Conservation (phyloP, 2,888 invertebrate species). For the Zygothrica quintamaculata region DNA sequence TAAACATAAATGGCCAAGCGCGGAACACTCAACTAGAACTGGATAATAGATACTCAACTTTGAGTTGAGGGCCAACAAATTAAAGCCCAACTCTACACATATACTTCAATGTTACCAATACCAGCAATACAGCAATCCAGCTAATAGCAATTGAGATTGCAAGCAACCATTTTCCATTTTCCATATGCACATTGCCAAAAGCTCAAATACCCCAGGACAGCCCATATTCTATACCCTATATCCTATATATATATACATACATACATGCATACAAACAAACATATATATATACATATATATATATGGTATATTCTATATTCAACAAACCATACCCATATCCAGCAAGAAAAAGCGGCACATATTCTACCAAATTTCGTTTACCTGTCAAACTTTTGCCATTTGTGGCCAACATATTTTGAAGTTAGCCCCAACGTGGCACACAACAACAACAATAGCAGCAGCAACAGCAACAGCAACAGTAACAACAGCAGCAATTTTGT, state of each 20-base stretch:
- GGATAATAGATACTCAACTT: conserved; percentile 61
- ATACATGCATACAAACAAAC: not conserved
- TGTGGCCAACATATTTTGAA: conserved; percentile 80
- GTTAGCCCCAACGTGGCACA: conserved; percentile 60
- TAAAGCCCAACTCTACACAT: conserved; percentile 32
- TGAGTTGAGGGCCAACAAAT: conserved; percentile 40
- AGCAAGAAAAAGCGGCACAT: conserved; percentile 34
- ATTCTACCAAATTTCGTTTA: conserved; percentile 76
- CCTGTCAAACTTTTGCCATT: conserved; percentile 81
- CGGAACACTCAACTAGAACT: conserved; percentile 53
- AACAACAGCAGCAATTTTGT: conserved; percentile 40
- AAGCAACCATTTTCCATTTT: conserved; percentile 9
- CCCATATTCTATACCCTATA: not conserved
- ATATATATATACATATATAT: not conserved
- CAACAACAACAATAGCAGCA: conserved; percentile 20
- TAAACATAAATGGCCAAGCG: conserved; percentile 77
- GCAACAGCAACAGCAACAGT: conserved; percentile 17
- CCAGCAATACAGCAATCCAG: conserved; percentile 8
- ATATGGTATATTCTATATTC: not conserved
- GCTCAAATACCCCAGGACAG: not conserved
- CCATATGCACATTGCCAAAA: conserved; percentile 19
- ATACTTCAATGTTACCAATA: conserved; percentile 7
- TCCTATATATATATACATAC: not conserved
- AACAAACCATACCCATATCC: conserved; percentile 16
- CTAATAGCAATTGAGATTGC: conserved; percentile 21